Evolutionary conservation across 2,888 invertebrate genomes (phyloP).

Genomic region (Pinctada fucata): DNA sequence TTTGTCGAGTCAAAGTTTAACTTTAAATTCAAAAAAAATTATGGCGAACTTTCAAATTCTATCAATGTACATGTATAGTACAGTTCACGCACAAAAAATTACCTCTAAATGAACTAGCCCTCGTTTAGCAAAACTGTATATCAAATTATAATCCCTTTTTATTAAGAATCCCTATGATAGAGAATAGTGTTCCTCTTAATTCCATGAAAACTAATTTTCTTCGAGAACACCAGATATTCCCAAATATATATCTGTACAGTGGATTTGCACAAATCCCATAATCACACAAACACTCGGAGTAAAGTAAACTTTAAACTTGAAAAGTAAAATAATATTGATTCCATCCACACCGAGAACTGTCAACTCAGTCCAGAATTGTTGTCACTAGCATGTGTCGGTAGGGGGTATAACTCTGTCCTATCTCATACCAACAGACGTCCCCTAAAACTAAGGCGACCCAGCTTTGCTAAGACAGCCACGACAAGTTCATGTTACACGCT

Average conservation of each 20-base stretch:
- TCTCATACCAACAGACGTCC: background rate
- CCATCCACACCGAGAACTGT: background rate
- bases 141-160: too few species aligned
- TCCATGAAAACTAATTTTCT: too few species aligned
- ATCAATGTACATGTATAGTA: too few species aligned
- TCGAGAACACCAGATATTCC: too few species aligned
- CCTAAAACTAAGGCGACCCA: background rate
- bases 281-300: background rate
- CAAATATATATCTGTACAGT: background rate
- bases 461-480: background rate
- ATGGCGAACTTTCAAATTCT: too few species aligned
- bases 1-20: too few species aligned
- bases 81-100: too few species aligned
- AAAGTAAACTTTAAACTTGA: background rate
- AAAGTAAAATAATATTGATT: background rate
- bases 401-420: background rate
- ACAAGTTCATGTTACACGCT: background rate
- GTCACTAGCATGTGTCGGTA: background rate
- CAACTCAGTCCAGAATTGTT: background rate
- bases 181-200: too few species aligned
- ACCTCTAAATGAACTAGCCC: too few species aligned
- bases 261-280: background rate
- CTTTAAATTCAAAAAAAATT: too few species aligned
- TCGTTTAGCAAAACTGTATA: too few species aligned
- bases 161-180: too few species aligned